Evolutionary conservation across 1,140 invertebrate genomes (phyloP).

Genomic region (Drosophila equinoxialis): DNA sequence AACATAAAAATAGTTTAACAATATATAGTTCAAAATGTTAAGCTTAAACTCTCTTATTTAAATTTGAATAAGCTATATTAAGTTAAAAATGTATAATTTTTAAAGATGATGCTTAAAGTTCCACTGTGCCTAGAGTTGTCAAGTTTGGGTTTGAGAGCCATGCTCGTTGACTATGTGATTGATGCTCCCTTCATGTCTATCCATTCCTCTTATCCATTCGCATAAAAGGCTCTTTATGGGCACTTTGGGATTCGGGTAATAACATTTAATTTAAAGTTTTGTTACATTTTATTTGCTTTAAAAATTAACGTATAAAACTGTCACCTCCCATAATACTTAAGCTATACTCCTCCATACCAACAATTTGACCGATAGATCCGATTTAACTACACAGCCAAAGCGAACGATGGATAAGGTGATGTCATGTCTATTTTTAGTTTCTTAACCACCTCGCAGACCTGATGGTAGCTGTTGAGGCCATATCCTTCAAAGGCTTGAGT

Average conservation of each 20-base stretch:
- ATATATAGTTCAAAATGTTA: no score
- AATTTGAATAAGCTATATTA: neutral
- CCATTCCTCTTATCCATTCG: slow-evolving; percentile 28
- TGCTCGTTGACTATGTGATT: slow-evolving; percentile 59
- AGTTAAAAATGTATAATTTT: neutral
- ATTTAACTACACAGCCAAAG: slow-evolving; percentile 37
- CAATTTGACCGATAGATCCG: neutral
- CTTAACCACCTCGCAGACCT: slow-evolving; percentile 82
- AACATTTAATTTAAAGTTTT: slow-evolving; percentile 67
- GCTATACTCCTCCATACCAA: neutral
- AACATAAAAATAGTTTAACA: neutral
- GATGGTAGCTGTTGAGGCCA: slow-evolving; percentile 84
- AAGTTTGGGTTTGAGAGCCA: slow-evolving; percentile 35
- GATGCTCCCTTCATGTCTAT: slow-evolving; percentile 39
- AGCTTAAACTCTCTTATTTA: no score
- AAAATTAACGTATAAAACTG: slow-evolving; percentile 21
- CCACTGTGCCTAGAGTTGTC: slow-evolving; percentile 49
- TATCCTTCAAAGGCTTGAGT: slow-evolving; percentile 84
- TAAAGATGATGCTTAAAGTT: neutral
- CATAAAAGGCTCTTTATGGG: slow-evolving; percentile 64
- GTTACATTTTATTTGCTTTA: slow-evolving; percentile 44
- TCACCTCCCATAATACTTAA: slow-evolving; percentile 3
- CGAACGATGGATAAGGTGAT: slow-evolving; percentile 34
- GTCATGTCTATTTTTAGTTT: slow-evolving; percentile 57
- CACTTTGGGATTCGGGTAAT: slow-evolving; percentile 51